These are phyloP conservation scores for Drosophila takahashii DNA, from an alignment of 1,140 invertebrate species.

Conservation along the genomic window DNA sequence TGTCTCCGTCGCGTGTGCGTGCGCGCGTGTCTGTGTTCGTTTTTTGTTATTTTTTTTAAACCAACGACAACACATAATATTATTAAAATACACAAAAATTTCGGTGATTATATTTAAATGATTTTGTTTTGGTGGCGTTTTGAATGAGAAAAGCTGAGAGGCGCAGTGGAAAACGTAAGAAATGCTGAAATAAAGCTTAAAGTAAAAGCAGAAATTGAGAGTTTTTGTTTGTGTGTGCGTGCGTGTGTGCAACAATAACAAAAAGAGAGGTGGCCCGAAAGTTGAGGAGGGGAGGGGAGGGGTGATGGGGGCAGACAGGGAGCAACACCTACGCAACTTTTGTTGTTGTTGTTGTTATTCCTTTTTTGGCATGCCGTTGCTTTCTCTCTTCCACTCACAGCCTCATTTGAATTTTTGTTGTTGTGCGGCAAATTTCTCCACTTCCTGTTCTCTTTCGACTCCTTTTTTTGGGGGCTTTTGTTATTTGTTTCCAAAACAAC, in stretches of 20 bases:
- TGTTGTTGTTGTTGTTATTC: slow-evolving; percentile 32
- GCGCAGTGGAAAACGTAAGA: slow-evolving; percentile 43
- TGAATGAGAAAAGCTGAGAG: slow-evolving; percentile 7
- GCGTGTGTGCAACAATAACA: slow-evolving; percentile 36
- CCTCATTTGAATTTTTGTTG: slow-evolving; percentile 28
- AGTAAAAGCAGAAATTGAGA: slow-evolving; percentile 80
- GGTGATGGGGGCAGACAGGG: slow-evolving; percentile 1
- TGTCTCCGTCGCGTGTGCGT: not conserved
- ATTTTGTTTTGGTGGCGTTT: slow-evolving; percentile 11
- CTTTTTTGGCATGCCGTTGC: slow-evolving; percentile 64
- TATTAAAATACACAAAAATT: slow-evolving; percentile 1
- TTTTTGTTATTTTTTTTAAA: slow-evolving; percentile 17
- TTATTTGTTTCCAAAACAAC: not conserved
- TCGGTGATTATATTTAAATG: slow-evolving; percentile 10
- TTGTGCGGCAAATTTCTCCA: slow-evolving; percentile 53
- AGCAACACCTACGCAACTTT: slow-evolving; percentile 68
- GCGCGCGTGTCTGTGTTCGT: not conserved
- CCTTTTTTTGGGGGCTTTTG: slow-evolving; percentile 3
- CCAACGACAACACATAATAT: not conserved
- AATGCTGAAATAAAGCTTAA: slow-evolving; percentile 66
- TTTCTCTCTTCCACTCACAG: slow-evolving; percentile 47
- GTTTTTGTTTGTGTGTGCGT: slow-evolving; percentile 52
- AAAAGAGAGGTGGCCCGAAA: not conserved
- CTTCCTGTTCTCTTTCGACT: slow-evolving; percentile 26
- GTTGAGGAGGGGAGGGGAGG: slow-evolving; percentile 5